These are phyloP conservation scores for Drosophila insularis DNA, from an alignment of 1,140 invertebrate genomes.

Conservation along the genomic window DNA sequence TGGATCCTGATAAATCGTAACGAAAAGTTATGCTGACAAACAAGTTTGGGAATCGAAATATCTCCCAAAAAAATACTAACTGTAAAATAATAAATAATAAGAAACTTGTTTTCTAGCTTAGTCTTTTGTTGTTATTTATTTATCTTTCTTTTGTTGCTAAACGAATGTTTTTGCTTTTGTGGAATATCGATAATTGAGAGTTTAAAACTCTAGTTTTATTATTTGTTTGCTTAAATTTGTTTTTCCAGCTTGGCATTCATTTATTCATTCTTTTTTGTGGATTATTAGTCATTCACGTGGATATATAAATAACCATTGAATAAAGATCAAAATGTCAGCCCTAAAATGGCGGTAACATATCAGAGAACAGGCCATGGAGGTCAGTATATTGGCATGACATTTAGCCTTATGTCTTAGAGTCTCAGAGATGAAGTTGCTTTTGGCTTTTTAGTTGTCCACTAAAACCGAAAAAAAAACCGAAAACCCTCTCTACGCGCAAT, in stretches of 20 bases:
- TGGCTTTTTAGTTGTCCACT: conserved; percentile 28
- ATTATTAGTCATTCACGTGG: conserved; percentile 24
- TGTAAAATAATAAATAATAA: conserved; percentile 48
- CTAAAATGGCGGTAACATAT: conserved; percentile 67
- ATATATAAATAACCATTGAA: conserved; percentile 39
- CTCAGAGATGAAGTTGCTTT: conserved; percentile 35
- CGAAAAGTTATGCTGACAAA: conserved; percentile 27
- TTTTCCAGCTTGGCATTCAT: conserved; percentile 24
- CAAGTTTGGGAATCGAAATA: conserved; percentile 25
- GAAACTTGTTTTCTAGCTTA: conserved; percentile 29
- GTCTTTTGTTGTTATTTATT: conserved; percentile 28
- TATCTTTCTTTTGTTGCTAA: conserved; percentile 29
- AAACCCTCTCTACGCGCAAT: conserved; percentile 57
- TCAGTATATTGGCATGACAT: conserved; percentile 68
- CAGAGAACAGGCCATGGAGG: conserved; percentile 58
- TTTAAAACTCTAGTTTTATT: conserved; percentile 38
- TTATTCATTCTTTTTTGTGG: conserved; percentile 14
- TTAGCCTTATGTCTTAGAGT: conserved; percentile 49
- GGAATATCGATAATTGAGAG: conserved; percentile 47
- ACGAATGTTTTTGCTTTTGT: conserved; percentile 21
- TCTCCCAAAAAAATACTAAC: conserved; percentile 20
- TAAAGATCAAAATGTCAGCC: conserved; percentile 58
- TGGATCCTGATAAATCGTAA: conserved; percentile 38
- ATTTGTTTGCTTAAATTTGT: conserved; percentile 3
- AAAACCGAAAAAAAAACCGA: neutral